Conservation (phyloP, 1,140 invertebrate genomes). For the Tenebrio molitor region DNA sequence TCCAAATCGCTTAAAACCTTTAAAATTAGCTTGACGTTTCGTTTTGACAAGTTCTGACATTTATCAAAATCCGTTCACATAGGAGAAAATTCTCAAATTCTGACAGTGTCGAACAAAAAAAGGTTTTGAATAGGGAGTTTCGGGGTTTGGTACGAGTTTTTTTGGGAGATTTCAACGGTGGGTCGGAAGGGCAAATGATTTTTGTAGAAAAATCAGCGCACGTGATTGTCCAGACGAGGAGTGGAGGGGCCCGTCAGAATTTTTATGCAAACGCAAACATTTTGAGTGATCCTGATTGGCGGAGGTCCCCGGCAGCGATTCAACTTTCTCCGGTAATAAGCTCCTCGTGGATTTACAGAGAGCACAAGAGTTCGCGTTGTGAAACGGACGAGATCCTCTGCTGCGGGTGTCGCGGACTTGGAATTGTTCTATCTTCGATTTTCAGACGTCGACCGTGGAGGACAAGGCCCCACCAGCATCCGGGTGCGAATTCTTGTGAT, state of each 20-base stretch:
- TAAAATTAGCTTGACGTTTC: no score
- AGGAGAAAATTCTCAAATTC: no score
- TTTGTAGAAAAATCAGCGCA: no score
- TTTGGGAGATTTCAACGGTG: no score
- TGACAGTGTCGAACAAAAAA: no score
- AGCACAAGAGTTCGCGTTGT: constrained; percentile 38
- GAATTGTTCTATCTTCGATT: neutral
- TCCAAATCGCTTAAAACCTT: no score
- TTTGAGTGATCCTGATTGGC: constrained; percentile 36
- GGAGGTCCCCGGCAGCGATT: constrained; percentile 38
- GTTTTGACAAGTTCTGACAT: no score
- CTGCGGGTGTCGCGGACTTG: neutral
- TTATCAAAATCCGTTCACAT: no score
- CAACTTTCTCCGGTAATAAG: constrained; percentile 40
- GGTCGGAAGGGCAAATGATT: no score
- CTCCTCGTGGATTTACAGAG: constrained; percentile 36
- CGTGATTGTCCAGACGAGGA: neutral
- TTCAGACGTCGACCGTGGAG: neutral
- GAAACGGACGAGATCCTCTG: constrained; percentile 26
- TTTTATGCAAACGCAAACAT: constrained; percentile 7
- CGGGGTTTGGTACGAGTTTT: no score
- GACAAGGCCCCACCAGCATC: no score
- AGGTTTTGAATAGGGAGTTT: no score
- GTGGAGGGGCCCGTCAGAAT: neutral
- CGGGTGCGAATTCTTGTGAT: constrained; percentile 1